Evolutionary conservation across 2,113 vertebrate genomes (phyloP).

Genomic region (Tretioscincus oriximinensis): DNA sequence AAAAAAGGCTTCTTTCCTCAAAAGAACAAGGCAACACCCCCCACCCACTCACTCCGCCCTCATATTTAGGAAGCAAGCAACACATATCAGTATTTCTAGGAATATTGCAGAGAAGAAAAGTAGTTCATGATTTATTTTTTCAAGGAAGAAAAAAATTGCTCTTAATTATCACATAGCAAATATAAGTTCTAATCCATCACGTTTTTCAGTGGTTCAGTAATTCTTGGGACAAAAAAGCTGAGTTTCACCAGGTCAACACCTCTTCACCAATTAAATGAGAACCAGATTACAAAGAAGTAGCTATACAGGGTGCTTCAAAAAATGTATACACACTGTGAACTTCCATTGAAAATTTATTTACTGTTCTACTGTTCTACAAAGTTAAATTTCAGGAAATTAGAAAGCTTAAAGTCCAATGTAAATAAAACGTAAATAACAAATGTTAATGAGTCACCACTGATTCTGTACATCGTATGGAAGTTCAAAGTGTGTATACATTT

Average conservation of each 20-base stretch:
- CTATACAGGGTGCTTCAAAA: no score
- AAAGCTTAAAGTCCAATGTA: no score
- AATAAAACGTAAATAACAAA: no score
- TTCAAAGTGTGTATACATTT: no score
- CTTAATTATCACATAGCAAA: constrained; percentile 2
- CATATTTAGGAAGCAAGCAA: not conserved
- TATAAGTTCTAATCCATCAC: not conserved
- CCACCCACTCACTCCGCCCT: not conserved
- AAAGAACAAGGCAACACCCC: not conserved
- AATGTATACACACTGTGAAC: no score
- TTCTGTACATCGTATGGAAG: no score
- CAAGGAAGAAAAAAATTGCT: not conserved
- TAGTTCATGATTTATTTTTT: not conserved
- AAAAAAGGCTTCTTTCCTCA: constrained; percentile 4
- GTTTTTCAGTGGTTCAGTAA: not conserved
- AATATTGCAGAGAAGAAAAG: not conserved
- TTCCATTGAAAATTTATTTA: no score
- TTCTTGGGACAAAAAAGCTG: not conserved
- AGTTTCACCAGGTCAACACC: not conserved
- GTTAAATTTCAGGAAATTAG: no score
- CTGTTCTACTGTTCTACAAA: no score
- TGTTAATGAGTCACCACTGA: no score
- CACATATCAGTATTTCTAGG: not conserved
- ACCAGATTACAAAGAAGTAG: no score
- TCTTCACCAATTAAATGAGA: not conserved